Percentiles rank a stretch among this genome's conserved stretches.
phyloP scores from a whole-genome alignment of 1,140 invertebrate genomes.

The Periplaneta americana region DNA sequence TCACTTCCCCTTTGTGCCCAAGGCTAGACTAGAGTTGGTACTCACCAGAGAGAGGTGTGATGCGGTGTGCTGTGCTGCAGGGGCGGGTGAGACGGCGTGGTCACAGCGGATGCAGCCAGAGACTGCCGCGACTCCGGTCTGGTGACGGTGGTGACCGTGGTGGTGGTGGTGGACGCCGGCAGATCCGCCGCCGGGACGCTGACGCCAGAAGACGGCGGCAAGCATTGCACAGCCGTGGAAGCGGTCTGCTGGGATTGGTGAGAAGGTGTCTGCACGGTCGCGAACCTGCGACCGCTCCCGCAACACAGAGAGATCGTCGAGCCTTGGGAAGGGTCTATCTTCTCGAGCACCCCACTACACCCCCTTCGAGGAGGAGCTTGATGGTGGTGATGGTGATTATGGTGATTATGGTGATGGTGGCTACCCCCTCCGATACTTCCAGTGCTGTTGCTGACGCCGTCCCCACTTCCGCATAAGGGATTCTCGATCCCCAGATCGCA shows the following conservation, averaged over 20 bases:
- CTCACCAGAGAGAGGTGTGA: not conserved
- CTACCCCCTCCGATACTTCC: not conserved
- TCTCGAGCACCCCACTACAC: not conserved
- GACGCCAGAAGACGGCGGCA: not conserved
- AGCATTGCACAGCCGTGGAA: not conserved
- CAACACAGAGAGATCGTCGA: conserved; percentile 14
- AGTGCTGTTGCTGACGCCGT: not conserved
- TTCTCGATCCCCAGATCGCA: conserved; percentile 1
- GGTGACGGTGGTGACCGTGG: not conserved
- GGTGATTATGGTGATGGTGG: not conserved
- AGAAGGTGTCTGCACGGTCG: not conserved
- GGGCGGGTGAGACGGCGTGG: not conserved
- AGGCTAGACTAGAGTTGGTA: too few relatives aligned
- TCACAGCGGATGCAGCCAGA: not conserved
- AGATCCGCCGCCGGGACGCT: not conserved
- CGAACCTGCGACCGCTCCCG: not conserved
- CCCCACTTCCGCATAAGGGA: not conserved
- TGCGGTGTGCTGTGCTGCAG: conserved; percentile 4
- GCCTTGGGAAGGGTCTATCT: not conserved
- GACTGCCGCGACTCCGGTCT: not conserved
- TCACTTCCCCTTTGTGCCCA: too few relatives aligned
- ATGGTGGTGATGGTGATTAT: not conserved
- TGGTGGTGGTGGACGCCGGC: not conserved
- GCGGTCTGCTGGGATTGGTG: not conserved
- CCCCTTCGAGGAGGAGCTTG: not conserved